Conservation (phyloP, 2,888 invertebrate species). For the Cosmopolites sordidus region DNA sequence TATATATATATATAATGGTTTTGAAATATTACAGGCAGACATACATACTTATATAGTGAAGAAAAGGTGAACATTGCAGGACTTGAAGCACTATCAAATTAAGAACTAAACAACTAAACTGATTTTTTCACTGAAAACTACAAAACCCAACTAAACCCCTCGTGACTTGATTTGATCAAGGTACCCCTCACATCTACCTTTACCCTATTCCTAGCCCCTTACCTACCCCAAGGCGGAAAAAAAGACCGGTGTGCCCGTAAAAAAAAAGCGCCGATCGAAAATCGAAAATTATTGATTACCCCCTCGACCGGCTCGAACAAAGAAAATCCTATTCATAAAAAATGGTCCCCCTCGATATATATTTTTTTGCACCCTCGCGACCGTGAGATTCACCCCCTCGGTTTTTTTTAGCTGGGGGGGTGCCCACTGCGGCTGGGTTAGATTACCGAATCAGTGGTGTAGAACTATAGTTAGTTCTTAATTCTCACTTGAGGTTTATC, state of each 20-base stretch:
- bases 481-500: too few relatives aligned
- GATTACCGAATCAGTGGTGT: slow-evolving; percentile 20
- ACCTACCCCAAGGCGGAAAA: slow-evolving; percentile 16
- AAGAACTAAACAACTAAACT: too few relatives aligned
- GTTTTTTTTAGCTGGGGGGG: slow-evolving; percentile 17
- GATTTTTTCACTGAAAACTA: background rate
- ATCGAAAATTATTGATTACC: slow-evolving; percentile 28
- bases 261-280: slow-evolving; percentile 25
- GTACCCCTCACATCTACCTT: slow-evolving; percentile 17
- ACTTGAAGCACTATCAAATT: too few relatives aligned
- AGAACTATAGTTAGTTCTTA: too few relatives aligned
- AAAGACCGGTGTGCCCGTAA: slow-evolving; percentile 3
- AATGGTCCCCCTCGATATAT: slow-evolving; percentile 22
- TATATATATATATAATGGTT: too few relatives aligned
- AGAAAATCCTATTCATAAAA: slow-evolving; percentile 28
- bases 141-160: background rate
- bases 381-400: slow-evolving; percentile 25
- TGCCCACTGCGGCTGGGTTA: slow-evolving; percentile 23
- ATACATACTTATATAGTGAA: too few relatives aligned
- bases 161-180: background rate
- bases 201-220: slow-evolving; percentile 22
- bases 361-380: slow-evolving; percentile 14
- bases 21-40: too few relatives aligned
- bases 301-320: slow-evolving; percentile 7
- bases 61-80: too few relatives aligned